These are phyloP conservation scores for Cyaniris semiargus DNA, from an alignment of 2,888 invertebrate genomes.

Conservation along the genomic window DNA sequence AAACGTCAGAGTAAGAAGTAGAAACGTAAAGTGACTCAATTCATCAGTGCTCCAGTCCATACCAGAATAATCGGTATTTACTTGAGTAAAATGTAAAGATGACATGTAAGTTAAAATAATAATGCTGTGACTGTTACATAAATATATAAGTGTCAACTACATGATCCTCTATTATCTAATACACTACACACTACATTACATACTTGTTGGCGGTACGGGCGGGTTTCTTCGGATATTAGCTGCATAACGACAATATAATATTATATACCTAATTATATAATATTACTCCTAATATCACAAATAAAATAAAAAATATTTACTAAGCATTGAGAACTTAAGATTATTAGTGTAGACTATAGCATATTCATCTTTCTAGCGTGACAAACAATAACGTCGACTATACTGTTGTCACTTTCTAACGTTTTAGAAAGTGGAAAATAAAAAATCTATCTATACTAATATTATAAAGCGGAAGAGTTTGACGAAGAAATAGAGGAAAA, in stretches of 20 bases:
- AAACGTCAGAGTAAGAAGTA: too few relatives aligned
- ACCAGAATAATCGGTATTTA: too few relatives aligned
- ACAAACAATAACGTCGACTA: not conserved
- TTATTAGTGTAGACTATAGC: too few relatives aligned
- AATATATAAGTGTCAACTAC: not conserved
- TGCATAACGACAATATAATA: conserved; percentile 47
- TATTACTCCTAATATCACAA: not conserved
- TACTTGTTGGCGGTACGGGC: conserved; percentile 61
- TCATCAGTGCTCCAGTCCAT: too few relatives aligned
- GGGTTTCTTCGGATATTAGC: conserved; percentile 68
- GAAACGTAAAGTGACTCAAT: too few relatives aligned
- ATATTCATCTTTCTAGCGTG: not conserved
- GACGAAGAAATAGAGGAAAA: too few relatives aligned
- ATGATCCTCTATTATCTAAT: conserved; percentile 30
- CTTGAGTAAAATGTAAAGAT: not conserved
- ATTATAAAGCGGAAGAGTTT: too few relatives aligned
- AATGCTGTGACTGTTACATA: too few relatives aligned
- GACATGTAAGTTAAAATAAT: too few relatives aligned
- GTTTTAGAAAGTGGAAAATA: too few relatives aligned
- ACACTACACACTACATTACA: conserved; percentile 50
- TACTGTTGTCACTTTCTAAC: not conserved
- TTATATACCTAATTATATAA: not conserved
- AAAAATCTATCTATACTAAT: too few relatives aligned
- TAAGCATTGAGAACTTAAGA: not conserved
- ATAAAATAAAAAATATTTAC: not conserved